Conservation (phyloP, 2,888 invertebrate genomes). For the Pseudococcus viburni region DNA sequence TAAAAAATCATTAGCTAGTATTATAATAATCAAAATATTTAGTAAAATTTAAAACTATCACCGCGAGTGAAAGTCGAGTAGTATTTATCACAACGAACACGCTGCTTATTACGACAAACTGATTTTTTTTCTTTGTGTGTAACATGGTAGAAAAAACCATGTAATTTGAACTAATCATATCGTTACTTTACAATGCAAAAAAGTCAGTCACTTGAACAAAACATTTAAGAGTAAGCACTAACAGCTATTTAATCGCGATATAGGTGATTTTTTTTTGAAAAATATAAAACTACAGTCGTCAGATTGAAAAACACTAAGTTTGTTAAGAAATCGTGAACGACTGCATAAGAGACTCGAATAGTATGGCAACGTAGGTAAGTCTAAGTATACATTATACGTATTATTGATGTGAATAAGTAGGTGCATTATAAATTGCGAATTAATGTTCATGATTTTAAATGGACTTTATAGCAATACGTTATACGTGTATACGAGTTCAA, state of each 20-base stretch:
- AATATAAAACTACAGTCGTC: too few relatives aligned
- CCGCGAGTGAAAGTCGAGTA: constrained; percentile 39
- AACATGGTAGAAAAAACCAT: background rate
- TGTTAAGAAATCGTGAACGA: too few relatives aligned
- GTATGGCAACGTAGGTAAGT: too few relatives aligned
- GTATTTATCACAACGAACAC: constrained; percentile 28
- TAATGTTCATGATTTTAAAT: background rate
- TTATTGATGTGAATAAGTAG: background rate
- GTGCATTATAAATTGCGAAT: background rate
- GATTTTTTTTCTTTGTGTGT: background rate
- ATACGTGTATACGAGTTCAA: too few relatives aligned
- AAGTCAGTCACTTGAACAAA: background rate
- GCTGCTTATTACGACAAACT: background rate
- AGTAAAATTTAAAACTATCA: constrained; percentile 48
- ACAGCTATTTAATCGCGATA: background rate
- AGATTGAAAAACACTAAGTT: too few relatives aligned
- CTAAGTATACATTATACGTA: background rate
- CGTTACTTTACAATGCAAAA: constrained; percentile 11
- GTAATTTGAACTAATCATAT: constrained; percentile 41
- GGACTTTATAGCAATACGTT: background rate
- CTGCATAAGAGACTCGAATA: too few relatives aligned
- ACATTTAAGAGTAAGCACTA: background rate
- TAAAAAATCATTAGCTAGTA: constrained; percentile 37
- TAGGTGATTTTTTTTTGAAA: too few relatives aligned
- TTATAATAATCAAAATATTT: constrained; percentile 54